Evolutionary conservation across 2,797 vertebrate genomes (phyloP).

Genomic region (Columba guinea): DNA sequence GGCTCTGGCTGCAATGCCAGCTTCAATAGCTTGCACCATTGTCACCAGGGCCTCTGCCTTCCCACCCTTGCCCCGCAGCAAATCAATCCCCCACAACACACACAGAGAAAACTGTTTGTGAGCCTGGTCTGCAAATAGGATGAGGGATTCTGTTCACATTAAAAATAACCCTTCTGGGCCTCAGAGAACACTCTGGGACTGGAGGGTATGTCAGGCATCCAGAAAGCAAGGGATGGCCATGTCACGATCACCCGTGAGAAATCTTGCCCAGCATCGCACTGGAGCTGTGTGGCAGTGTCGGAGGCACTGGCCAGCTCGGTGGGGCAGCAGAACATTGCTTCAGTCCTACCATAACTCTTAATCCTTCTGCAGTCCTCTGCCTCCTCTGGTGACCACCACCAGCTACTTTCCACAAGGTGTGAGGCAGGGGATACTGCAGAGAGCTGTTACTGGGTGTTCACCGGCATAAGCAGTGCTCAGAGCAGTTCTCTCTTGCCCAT

Average conservation of each 20-base stretch:
- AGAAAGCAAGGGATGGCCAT: background rate
- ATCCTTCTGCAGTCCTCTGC: background rate
- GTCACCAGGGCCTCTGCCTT: background rate
- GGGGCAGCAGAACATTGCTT: background rate
- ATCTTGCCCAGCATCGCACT: background rate
- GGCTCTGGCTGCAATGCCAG: background rate
- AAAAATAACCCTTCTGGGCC: background rate
- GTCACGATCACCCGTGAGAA: background rate
- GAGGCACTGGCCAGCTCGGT: background rate
- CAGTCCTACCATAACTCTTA: background rate
- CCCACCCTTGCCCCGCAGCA: background rate
- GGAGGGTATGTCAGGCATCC: background rate
- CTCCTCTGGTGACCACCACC: background rate
- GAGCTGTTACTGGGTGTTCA: background rate
- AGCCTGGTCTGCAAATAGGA: background rate
- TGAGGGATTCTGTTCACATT: background rate
- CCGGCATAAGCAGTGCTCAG: background rate
- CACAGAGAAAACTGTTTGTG: background rate
- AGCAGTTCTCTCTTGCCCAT: background rate
- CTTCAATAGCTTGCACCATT: background rate
- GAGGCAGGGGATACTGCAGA: background rate
- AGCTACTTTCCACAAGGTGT: rapidly evolving
- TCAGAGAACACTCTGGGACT: background rate
- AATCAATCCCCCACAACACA: background rate
- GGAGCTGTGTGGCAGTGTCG: background rate